Conservation (phyloP, 2,888 invertebrate genomes). For the Drosophila merina region DNA sequence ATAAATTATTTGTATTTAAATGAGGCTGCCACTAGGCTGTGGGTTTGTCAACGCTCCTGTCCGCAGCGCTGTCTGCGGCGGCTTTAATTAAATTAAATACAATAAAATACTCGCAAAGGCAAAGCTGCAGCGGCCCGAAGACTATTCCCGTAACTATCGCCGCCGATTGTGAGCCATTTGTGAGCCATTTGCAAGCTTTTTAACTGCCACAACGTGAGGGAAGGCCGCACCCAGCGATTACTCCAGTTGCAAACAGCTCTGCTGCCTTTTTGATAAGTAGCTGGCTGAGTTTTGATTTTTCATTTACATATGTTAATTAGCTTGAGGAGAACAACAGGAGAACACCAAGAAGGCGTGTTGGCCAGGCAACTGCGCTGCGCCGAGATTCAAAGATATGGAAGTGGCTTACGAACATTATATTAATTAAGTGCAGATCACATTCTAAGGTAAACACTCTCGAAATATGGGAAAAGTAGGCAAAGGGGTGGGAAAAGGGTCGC, state of each 20-base stretch:
- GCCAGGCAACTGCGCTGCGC: slow-evolving; percentile 39
- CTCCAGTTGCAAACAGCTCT: slow-evolving; percentile 26
- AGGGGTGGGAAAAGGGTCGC: neutral
- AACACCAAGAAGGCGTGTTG: slow-evolving; percentile 52
- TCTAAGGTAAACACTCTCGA: slow-evolving; percentile 57
- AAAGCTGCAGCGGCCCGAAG: slow-evolving; percentile 2
- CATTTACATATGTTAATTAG: slow-evolving; percentile 76
- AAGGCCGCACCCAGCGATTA: slow-evolving; percentile 56
- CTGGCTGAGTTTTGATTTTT: slow-evolving; percentile 70
- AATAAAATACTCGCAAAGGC: slow-evolving; percentile 15
- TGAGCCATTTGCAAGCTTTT: slow-evolving; percentile 35
- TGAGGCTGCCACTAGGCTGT: slow-evolving; percentile 45
- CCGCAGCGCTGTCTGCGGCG: slow-evolving; percentile 23
- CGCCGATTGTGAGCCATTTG: slow-evolving; percentile 1
- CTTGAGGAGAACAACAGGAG: slow-evolving; percentile 43
- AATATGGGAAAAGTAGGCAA: slow-evolving; percentile 29
- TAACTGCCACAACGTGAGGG: slow-evolving; percentile 71
- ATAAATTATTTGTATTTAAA: slow-evolving; percentile 54
- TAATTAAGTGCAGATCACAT: slow-evolving; percentile 62
- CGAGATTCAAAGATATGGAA: slow-evolving; percentile 14
- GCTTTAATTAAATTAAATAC: slow-evolving; percentile 45
- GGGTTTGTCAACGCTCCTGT: slow-evolving; percentile 40
- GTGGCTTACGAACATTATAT: slow-evolving; percentile 53
- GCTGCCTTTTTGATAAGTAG: slow-evolving; percentile 31
- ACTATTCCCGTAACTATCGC: slow-evolving; percentile 17